Conservation (phyloP, 2,888 invertebrate species). For the Himalopsyche anomala region DNA sequence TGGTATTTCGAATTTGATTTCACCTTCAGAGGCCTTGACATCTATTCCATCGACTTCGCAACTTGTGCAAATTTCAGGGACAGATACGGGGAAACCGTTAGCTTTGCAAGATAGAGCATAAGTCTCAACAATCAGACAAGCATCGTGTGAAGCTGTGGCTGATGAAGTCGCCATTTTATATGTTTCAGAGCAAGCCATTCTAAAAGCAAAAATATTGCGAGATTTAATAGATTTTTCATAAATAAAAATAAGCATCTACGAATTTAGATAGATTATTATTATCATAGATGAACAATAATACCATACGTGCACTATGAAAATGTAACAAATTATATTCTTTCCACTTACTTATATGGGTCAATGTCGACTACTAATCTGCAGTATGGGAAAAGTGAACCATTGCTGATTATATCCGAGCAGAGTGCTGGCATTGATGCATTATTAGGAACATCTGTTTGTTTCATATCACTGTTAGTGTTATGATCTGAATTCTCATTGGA, state of each 20-base stretch:
- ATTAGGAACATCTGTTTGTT: not conserved
- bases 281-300: too few relatives aligned
- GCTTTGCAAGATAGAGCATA: conserved; percentile 81
- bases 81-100: conserved; percentile 77
- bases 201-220: not conserved
- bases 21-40: conserved; percentile 76
- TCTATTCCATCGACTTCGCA: not conserved
- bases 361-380: conserved; percentile 12
- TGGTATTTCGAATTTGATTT: conserved; percentile 81
- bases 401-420: not conserved
- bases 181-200: conserved; percentile 69
- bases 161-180: conserved; percentile 72
- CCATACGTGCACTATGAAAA: too few relatives aligned
- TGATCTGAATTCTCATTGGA: conserved; percentile 68
- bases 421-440: not conserved
- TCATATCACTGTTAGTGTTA: conserved; percentile 73
- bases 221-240: too few relatives aligned
- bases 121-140: conserved; percentile 82
- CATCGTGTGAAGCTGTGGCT: conserved; percentile 75
- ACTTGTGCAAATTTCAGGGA: conserved; percentile 75
- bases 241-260: too few relatives aligned
- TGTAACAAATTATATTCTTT: too few relatives aligned
- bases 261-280: too few relatives aligned
- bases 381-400: not conserved
- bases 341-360: not conserved